These are phyloP conservation scores for Zapus hudsonius DNA, from an alignment of 2,113 vertebrate genomes.

Conservation along the genomic window DNA sequence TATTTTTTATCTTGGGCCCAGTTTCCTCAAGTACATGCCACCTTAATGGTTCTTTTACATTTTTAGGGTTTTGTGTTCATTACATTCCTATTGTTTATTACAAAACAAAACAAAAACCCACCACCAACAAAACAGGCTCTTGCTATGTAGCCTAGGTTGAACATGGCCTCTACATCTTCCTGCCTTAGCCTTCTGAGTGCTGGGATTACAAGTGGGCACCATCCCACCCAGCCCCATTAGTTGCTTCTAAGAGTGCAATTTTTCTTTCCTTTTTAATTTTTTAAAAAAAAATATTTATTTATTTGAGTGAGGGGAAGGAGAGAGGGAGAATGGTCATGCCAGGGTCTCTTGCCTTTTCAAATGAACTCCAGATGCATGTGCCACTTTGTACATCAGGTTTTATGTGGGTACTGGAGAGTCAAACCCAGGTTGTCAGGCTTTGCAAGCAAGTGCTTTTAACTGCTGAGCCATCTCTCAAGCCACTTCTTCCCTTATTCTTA, in stretches of 20 bases:
- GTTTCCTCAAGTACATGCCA: neutral
- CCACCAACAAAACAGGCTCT: neutral
- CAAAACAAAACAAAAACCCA: neutral
- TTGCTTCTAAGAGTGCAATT: constrained; percentile 20
- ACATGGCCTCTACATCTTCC: neutral
- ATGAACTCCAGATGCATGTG: no score
- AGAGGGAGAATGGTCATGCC: no score
- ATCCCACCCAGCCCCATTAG: neutral
- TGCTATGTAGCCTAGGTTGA: neutral
- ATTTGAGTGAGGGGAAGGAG: no score
- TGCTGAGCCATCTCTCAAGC: no score
- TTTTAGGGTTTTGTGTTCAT: constrained; percentile 19
- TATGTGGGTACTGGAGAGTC: no score
- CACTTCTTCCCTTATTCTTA: constrained; percentile 41
- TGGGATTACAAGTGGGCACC: neutral
- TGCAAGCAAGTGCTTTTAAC: no score
- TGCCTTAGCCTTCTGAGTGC: neutral
- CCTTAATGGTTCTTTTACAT: neutral
- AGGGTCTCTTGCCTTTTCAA: no score
- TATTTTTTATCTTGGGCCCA: constrained; percentile 10
- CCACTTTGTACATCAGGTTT: no score
- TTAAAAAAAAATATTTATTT: no score
- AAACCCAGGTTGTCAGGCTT: no score
- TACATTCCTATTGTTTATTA: neutral
- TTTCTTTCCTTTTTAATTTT: constrained; percentile 43